Evolutionary conservation across 2,113 vertebrate species (phyloP).

Genomic region (Illadopsis cleaveri): DNA sequence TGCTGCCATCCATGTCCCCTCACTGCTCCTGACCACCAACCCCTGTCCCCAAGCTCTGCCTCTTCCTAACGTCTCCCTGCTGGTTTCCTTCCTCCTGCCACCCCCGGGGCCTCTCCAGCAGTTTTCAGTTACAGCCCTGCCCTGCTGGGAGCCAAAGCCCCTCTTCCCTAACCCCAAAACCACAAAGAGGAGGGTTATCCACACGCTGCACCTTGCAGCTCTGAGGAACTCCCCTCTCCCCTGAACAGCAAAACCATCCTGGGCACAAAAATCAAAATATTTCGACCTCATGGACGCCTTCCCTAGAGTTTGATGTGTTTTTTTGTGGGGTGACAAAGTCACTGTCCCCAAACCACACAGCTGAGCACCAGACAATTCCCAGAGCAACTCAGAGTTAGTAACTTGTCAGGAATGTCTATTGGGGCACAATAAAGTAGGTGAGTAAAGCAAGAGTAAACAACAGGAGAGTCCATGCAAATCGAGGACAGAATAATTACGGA

Average conservation of each 20-base stretch:
- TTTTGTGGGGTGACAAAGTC: neutral
- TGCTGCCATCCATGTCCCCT: neutral
- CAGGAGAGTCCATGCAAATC: neutral
- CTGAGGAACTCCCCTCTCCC: neutral
- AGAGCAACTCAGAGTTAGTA: neutral
- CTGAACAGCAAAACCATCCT: neutral
- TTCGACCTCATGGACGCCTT: rapidly evolving
- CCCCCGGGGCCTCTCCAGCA: neutral
- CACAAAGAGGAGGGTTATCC: neutral
- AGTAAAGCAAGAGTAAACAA: neutral
- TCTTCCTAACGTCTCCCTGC: neutral
- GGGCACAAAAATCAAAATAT: neutral
- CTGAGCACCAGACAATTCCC: neutral
- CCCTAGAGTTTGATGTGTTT: neutral
- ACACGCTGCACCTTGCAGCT: neutral
- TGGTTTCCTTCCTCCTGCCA: neutral
- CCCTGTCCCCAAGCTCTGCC: neutral
- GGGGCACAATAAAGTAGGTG: neutral
- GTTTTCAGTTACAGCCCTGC: neutral
- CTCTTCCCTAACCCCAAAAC: rapidly evolving
- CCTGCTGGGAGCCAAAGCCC: neutral
- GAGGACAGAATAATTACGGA: neutral
- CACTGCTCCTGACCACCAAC: neutral
- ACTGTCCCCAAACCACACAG: rapidly evolving
- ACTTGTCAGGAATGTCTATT: neutral